Conservation (phyloP, 1,140 invertebrate genomes). For the Drosophila sp. region DNA sequence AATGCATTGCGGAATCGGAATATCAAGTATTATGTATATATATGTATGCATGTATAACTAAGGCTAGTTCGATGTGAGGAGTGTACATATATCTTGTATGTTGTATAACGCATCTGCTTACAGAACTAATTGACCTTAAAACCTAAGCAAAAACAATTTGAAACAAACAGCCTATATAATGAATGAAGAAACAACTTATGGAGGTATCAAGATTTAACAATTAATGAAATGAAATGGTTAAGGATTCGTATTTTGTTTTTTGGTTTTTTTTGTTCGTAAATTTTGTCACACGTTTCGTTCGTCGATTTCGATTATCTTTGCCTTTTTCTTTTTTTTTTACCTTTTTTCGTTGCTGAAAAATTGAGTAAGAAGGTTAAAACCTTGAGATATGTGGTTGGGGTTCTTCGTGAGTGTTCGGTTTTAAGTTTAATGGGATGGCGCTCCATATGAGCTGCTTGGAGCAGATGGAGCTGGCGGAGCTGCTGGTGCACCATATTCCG, state of each 20-base stretch:
- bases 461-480: constrained; percentile 76
- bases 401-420: constrained; percentile 18
- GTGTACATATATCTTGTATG: constrained; percentile 36
- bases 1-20: constrained; percentile 57
- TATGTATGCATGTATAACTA: constrained; percentile 42
- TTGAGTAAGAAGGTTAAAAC: constrained; percentile 42
- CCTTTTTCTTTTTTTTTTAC: neutral
- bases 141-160: constrained; percentile 72
- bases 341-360: constrained; percentile 28
- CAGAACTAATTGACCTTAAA: constrained; percentile 66
- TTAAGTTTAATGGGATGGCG: constrained; percentile 68
- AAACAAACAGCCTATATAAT: constrained; percentile 76
- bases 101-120: constrained; percentile 77
- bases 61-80: constrained; percentile 51
- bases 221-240: constrained; percentile 13
- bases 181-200: constrained; percentile 59
- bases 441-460: constrained; percentile 80
- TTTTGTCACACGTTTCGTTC: constrained; percentile 69
- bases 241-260: constrained; percentile 21
- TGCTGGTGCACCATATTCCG: constrained; percentile 84
- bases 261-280: constrained; percentile 56
- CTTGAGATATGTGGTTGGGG: constrained; percentile 43
- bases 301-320: neutral
- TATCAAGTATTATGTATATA: constrained; percentile 41
- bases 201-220: constrained; percentile 71